Percentiles rank a stretch among this genome's conserved stretches.
Evolutionary conservation across 2,797 vertebrate genomes (phyloP).

Genomic region (Gymnothorax reevesii): DNA sequence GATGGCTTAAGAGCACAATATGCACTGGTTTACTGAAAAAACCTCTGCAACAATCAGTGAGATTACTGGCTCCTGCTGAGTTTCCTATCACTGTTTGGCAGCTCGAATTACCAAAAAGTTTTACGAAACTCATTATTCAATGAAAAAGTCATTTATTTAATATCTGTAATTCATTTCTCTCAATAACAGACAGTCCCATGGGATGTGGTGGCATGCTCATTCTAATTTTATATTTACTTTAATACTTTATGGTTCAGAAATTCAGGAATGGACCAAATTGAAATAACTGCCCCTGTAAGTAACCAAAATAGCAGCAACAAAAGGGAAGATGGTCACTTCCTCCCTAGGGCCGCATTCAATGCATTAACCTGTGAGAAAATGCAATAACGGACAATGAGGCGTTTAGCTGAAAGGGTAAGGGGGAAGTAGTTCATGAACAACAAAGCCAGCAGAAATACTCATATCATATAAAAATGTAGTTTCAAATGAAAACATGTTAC

Average conservation of each 20-base stretch:
- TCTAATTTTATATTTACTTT: background rate
- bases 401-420: background rate
- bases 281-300: background rate
- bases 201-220: background rate
- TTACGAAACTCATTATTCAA: conserved; percentile 52
- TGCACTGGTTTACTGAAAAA: conserved; percentile 49
- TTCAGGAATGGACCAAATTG: background rate
- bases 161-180: background rate
- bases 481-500: background rate
- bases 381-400: background rate
- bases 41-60: conserved; percentile 58
- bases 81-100: conserved; percentile 54
- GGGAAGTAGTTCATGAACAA: background rate
- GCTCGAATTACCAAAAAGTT: conserved; percentile 43
- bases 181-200: background rate
- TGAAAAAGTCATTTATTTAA: conserved; percentile 35
- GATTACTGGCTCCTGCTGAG: conserved; percentile 68
- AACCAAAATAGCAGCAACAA: background rate
- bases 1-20: conserved; percentile 64
- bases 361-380: background rate
- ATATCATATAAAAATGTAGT: background rate
- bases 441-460: background rate
- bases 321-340: background rate
- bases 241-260: background rate
- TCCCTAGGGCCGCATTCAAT: background rate